Conservation (phyloP, 2,113 vertebrate genomes). For the Cettia cetti region DNA sequence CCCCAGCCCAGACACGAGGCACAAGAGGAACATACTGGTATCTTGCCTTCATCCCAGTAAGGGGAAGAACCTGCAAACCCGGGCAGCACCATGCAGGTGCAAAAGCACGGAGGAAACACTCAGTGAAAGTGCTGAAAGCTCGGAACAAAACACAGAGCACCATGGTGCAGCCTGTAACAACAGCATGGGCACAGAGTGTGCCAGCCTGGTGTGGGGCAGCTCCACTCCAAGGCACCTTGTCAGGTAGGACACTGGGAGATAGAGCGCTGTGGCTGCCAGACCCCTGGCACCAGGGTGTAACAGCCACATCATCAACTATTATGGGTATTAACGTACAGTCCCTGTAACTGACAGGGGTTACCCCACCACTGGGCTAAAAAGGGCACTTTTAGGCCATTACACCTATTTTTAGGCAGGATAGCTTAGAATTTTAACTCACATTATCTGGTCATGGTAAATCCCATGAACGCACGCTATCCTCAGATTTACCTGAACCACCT, state of each 20-base stretch:
- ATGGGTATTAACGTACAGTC: not conserved
- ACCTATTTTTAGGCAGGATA: not conserved
- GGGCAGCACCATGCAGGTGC: fast-evolving
- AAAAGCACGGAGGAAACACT: not conserved
- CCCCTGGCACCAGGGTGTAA: not conserved
- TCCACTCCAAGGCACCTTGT: fast-evolving
- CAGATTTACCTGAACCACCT: not conserved
- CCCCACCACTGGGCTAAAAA: not conserved
- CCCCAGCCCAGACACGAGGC: not conserved
- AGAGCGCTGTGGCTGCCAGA: not conserved
- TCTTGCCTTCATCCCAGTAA: not conserved
- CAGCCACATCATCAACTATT: not conserved
- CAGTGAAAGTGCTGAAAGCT: not conserved
- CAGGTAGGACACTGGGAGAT: fast-evolving
- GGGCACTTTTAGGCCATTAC: not conserved
- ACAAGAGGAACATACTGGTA: fast-evolving
- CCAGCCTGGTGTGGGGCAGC: fast-evolving
- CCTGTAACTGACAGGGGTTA: not conserved
- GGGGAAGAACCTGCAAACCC: not conserved
- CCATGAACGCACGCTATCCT: not conserved
- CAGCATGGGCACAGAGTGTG: not conserved
- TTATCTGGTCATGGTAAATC: not conserved
- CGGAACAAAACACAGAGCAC: not conserved
- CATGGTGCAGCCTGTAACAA: not conserved
- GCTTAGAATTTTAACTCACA: not conserved